phyloP scores from a whole-genome alignment of 2,888 invertebrate species.

The Morpho achilles region DNA sequence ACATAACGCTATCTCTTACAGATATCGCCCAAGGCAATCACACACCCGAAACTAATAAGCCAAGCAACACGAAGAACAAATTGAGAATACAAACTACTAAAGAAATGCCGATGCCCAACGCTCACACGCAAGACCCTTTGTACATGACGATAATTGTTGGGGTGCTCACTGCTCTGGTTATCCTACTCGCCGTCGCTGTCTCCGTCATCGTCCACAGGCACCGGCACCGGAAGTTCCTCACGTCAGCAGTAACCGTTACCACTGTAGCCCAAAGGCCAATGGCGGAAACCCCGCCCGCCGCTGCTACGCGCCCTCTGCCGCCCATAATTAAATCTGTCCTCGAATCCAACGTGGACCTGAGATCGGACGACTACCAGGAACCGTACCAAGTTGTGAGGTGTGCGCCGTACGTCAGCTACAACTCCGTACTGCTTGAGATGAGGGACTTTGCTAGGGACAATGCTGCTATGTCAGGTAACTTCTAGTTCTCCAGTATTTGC shows the following conservation, averaged over 20 bases:
- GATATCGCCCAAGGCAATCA: constrained; percentile 87
- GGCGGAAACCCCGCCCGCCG: constrained; percentile 74
- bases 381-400: constrained; percentile 88
- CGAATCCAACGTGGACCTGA: constrained; percentile 80
- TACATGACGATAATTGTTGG: constrained; percentile 89
- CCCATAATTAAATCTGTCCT: constrained; percentile 76
- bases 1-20: constrained; percentile 24
- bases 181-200: constrained; percentile 85
- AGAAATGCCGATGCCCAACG: constrained; percentile 82
- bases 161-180: constrained; percentile 85
- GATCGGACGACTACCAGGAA: constrained; percentile 88
- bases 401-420: constrained; percentile 87
- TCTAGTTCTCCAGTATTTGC: too few species aligned
- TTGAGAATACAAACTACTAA: constrained; percentile 68
- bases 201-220: constrained; percentile 85
- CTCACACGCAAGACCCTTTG: constrained; percentile 84
- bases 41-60: constrained; percentile 82
- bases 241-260: constrained; percentile 81
- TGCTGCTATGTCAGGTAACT: constrained; percentile 59
- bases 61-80: constrained; percentile 69
- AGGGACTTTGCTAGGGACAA: constrained; percentile 81
- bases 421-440: constrained; percentile 87
- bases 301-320: constrained; percentile 56
- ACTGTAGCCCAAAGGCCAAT: constrained; percentile 63
- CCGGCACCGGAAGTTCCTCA: constrained; percentile 85